Evolutionary conservation across 2,113 vertebrate genomes (phyloP).

Genomic region (Ia io): DNA sequence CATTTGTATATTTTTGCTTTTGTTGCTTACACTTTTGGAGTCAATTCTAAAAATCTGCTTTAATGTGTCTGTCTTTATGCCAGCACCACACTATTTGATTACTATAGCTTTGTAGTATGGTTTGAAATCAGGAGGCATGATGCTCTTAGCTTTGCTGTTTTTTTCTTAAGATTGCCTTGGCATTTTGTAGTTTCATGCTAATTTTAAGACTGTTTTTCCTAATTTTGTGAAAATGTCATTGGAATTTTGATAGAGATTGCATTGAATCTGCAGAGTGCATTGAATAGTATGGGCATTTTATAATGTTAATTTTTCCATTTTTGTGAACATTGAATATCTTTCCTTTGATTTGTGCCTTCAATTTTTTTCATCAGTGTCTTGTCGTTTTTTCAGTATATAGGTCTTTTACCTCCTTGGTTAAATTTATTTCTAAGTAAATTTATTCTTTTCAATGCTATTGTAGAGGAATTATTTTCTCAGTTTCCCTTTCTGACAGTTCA

Average conservation of each 20-base stretch:
- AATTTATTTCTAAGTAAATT: neutral
- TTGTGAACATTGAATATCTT: neutral
- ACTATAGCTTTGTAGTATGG: neutral
- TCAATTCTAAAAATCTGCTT: neutral
- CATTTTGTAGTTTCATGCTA: neutral
- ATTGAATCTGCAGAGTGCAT: neutral
- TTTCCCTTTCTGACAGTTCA: neutral
- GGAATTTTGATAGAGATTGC: neutral
- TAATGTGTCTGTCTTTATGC: neutral
- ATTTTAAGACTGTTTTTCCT: neutral
- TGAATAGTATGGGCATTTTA: neutral
- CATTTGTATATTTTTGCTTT: neutral
- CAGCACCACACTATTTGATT: neutral
- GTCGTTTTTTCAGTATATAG: neutral
- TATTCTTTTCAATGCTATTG: neutral
- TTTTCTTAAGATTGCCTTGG: neutral
- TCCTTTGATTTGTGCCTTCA: neutral
- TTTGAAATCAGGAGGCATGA: neutral
- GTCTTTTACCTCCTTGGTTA: neutral
- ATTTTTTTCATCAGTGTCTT: neutral
- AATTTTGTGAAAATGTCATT: neutral
- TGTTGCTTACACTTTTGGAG: neutral
- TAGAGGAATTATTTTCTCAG: neutral
- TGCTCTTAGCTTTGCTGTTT: neutral
- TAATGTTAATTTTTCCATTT: neutral